A percentile compares a stretch with the other conserved stretches of the same genome.
These are phyloP conservation scores for Trimorus sp. DNA, from an alignment of 2,888 invertebrate species.

Conservation along the genomic window DNA sequence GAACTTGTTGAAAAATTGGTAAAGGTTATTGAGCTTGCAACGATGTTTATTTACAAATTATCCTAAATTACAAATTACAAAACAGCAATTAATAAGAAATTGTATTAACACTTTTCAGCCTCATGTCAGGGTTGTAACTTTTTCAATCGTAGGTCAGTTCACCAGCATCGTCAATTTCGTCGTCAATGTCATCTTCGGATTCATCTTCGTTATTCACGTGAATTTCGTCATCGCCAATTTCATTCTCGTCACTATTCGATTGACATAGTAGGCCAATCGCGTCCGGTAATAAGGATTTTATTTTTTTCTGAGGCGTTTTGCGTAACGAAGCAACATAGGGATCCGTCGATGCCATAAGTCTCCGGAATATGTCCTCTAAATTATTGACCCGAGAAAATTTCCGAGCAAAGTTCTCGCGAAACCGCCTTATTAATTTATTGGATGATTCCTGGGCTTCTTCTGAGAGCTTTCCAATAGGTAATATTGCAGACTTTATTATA, in stretches of 20 bases:
- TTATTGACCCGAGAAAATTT: conserved; percentile 36
- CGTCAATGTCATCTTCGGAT: conserved; percentile 6
- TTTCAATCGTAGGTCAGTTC: conserved; percentile 6
- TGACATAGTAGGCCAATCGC: background rate
- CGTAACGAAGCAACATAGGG: conserved; percentile 33
- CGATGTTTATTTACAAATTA: no score
- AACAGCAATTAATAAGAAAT: no score
- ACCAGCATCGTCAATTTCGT: conserved; percentile 10
- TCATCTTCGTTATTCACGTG: background rate
- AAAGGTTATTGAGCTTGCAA: no score
- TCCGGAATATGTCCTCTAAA: conserved; percentile 40
- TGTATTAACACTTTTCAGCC: no score
- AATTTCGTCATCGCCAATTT: no score
- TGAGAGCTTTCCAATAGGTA: conserved; percentile 34
- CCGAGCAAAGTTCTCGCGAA: conserved; percentile 17
- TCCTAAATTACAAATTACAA: no score
- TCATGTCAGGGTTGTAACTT: no score
- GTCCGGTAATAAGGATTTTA: conserved; percentile 35
- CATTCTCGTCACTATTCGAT: no score
- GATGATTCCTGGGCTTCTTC: conserved; percentile 36
- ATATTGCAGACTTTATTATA: conserved; percentile 16
- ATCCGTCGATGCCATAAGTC: conserved; percentile 28
- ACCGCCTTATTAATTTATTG: conserved; percentile 48
- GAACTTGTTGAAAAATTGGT: no score
- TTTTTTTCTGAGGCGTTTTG: conserved; percentile 23